These are phyloP conservation scores for Lytechinus variegatus DNA, from an alignment of 35 echinoderm and acorn worm genomes.

Conservation along the genomic window DNA sequence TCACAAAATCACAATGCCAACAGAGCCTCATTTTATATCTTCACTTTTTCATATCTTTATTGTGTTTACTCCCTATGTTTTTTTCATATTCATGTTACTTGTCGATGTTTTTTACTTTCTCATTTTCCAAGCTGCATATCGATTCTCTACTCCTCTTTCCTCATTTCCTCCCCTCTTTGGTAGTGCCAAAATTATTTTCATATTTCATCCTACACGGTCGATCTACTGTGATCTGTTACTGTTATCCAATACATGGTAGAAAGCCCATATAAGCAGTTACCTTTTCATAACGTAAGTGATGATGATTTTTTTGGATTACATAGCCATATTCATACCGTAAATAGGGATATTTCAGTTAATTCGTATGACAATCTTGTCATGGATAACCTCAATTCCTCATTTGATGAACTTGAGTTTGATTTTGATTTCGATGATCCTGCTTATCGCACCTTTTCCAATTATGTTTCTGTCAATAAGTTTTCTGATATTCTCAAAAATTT, in stretches of 20 bases:
- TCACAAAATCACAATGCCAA: background rate
- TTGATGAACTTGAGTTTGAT: background rate
- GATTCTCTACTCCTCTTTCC: background rate
- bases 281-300: background rate
- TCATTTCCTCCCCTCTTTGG: background rate
- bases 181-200: background rate
- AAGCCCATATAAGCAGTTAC: background rate
- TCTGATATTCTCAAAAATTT: background rate
- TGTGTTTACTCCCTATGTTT: background rate
- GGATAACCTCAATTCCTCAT: background rate
- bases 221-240: background rate
- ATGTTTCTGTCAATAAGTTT: background rate
- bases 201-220: background rate
- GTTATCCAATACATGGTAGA: background rate
- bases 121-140: background rate
- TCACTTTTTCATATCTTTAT: background rate
- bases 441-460: background rate
- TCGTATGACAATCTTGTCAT: background rate
- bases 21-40: background rate
- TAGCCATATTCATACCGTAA: background rate
- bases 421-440: background rate
- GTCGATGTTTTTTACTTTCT: background rate
- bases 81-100: background rate
- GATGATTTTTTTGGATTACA: background rate
- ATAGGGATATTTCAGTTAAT: background rate